Percentiles rank a stretch among this genome's conserved stretches.
Conservation (phyloP, 2,113 vertebrate genomes). For the Strigops habroptila region DNA sequence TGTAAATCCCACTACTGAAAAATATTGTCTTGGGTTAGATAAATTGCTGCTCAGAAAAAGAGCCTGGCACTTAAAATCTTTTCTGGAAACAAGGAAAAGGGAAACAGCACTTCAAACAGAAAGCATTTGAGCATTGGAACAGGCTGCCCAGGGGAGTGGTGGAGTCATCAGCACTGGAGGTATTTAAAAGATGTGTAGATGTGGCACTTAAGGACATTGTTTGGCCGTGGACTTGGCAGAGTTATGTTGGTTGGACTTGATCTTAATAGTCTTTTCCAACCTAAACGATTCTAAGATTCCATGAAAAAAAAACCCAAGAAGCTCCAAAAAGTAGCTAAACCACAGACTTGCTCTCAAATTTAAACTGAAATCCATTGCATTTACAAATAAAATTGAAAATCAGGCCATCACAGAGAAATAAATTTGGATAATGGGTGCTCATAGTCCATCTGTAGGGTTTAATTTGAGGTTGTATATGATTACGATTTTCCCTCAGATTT, state of each 20-base stretch:
- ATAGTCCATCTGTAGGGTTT: neutral
- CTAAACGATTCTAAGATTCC: neutral
- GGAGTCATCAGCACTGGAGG: neutral
- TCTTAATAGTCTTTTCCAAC: neutral
- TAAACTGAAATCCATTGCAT: neutral
- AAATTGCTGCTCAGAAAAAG: neutral
- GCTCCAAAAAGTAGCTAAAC: neutral
- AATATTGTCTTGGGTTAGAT: neutral
- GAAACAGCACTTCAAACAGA: neutral
- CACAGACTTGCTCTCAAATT: neutral
- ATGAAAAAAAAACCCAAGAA: neutral
- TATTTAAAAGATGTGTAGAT: neutral
- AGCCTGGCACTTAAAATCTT: neutral
- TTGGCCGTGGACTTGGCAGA: neutral
- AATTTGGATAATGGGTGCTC: neutral
- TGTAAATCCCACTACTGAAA: neutral
- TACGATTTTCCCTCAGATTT: neutral
- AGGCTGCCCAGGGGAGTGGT: neutral
- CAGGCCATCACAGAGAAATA: neutral
- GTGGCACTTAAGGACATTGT: neutral
- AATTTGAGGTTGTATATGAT: neutral
- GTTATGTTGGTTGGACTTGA: neutral
- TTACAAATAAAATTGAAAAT: neutral
- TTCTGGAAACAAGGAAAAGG: neutral
- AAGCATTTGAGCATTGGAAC: neutral